These are phyloP conservation scores for Catostomus latipinnis DNA, from an alignment of 2,797 vertebrate species.

Conservation along the genomic window DNA sequence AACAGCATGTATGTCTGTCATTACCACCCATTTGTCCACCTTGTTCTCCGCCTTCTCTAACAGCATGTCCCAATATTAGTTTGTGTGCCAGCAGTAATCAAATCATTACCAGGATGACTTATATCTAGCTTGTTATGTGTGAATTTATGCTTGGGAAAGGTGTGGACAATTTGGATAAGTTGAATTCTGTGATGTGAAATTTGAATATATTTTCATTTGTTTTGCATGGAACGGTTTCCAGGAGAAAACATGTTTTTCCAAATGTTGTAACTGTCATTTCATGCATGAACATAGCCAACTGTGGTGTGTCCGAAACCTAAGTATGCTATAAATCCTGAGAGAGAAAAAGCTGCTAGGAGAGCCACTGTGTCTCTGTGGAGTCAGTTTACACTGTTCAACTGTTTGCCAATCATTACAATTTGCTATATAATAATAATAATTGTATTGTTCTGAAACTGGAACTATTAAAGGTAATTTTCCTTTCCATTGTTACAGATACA, in stretches of 20 bases:
- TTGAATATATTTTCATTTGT: neutral
- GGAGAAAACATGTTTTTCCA: slow-evolving; percentile 13
- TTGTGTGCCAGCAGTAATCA: slow-evolving; percentile 39
- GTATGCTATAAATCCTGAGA: neutral
- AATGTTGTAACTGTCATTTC: slow-evolving; percentile 22
- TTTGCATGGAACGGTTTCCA: slow-evolving; percentile 1
- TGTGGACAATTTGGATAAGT: neutral
- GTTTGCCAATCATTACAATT: slow-evolving; percentile 78
- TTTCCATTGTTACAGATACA: slow-evolving; percentile 67
- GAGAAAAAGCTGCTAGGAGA: slow-evolving; percentile 49
- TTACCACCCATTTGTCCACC: slow-evolving; percentile 55
- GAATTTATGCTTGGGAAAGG: neutral
- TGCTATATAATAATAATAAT: slow-evolving; percentile 75
- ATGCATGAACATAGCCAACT: slow-evolving; percentile 8
- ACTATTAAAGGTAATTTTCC: slow-evolving; percentile 49
- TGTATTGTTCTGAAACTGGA: slow-evolving; percentile 67
- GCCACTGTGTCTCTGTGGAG: slow-evolving; percentile 56
- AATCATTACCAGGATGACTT: slow-evolving; percentile 18
- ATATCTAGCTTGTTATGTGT: slow-evolving; percentile 37
- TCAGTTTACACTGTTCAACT: slow-evolving; percentile 70
- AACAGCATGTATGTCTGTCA: slow-evolving; percentile 59
- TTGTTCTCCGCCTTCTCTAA: slow-evolving; percentile 41
- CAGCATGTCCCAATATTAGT: slow-evolving; percentile 10
- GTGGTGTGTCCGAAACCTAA: slow-evolving; percentile 1
- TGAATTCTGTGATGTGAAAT: neutral